Conservation (phyloP, 2,888 invertebrate genomes). For the Aricia artaxerxes region DNA sequence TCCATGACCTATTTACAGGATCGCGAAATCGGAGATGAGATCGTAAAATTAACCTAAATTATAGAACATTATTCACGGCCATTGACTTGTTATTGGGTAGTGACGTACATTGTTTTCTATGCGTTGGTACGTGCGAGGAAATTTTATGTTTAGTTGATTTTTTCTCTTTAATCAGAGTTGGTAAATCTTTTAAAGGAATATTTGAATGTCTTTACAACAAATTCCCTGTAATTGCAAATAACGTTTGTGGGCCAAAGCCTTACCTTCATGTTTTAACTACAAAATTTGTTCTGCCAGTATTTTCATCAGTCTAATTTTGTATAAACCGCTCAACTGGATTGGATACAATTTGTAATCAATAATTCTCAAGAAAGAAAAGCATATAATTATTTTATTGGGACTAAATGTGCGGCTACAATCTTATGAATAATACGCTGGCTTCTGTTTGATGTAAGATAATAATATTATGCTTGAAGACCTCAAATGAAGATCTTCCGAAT, state of each 20-base stretch:
- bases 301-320: too few relatives aligned
- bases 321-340: too few relatives aligned
- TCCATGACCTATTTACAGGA: conserved; percentile 9
- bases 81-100: conserved; percentile 20
- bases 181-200: too few relatives aligned
- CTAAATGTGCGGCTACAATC: too few relatives aligned
- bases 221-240: not conserved
- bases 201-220: too few relatives aligned
- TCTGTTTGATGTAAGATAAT: too few relatives aligned
- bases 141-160: not conserved
- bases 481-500: too few relatives aligned
- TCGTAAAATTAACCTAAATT: conserved; percentile 22
- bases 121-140: not conserved
- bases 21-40: conserved; percentile 4
- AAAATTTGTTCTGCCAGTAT: not conserved
- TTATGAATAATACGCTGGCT: too few relatives aligned
- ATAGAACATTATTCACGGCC: conserved; percentile 6
- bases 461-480: too few relatives aligned
- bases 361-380: too few relatives aligned
- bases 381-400: too few relatives aligned
- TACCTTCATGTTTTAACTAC: not conserved
- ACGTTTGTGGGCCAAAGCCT: not conserved
- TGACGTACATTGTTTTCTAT: conserved; percentile 1
- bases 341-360: too few relatives aligned
- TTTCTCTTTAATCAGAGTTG: not conserved